Evolutionary conservation across 2,797 vertebrate genomes (phyloP).

Genomic region (Rhincodon typus): DNA sequence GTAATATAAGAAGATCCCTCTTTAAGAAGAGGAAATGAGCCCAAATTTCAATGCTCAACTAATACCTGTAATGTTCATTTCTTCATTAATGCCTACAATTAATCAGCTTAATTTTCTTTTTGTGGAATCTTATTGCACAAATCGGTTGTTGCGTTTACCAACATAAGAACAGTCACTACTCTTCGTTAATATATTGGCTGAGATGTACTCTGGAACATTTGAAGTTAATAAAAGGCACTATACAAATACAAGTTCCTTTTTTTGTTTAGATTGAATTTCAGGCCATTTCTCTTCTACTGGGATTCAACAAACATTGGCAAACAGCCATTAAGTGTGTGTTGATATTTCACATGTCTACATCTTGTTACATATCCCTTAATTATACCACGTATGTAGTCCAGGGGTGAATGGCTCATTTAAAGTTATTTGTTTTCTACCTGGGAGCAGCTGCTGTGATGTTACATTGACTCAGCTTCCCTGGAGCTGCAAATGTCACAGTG

Average conservation of each 20-base stretch:
- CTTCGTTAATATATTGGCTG: not conserved
- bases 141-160: not conserved
- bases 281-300: not conserved
- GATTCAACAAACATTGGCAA: not conserved
- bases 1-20: not conserved
- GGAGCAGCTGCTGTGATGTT: slow-evolving; percentile 12
- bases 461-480: not conserved
- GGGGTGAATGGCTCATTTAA: not conserved
- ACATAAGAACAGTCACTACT: not conserved
- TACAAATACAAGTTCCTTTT: not conserved
- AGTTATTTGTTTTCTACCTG: slow-evolving; percentile 9
- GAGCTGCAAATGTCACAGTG: not conserved
- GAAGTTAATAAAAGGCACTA: not conserved
- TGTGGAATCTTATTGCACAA: not conserved
- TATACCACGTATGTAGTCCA: not conserved
- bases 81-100: not conserved
- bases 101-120: not conserved
- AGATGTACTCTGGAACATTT: not conserved
- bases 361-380: not conserved
- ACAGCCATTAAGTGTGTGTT: not conserved
- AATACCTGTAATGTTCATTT: not conserved
- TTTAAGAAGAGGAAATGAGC: not conserved
- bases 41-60: not conserved
- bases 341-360: not conserved
- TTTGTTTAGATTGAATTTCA: not conserved